Evolutionary conservation across 2,113 vertebrate species (phyloP), one percentile per base, ranked within the genome.

Genomic region (Entosphenus tridentatus): DNA sequence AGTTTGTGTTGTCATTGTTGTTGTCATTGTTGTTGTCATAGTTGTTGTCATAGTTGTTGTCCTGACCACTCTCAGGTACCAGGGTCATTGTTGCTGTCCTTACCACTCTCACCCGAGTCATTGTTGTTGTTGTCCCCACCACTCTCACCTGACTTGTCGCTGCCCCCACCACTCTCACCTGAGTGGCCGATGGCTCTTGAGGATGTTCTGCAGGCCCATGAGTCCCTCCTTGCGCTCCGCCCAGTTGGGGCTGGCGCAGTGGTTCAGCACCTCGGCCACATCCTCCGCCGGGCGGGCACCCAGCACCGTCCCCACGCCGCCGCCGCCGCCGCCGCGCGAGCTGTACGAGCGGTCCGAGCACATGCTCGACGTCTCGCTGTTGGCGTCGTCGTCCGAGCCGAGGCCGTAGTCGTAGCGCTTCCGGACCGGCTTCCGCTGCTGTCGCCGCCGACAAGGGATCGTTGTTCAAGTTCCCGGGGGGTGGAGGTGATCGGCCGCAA

Each of bases 231-330:
- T 98, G 77, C 93, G 85, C 76, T 98, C 93, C 2, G 90, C 90
- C 92, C 93, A 97, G 79, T 96, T 98, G 76, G 92, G 89, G 78
- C 90, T 96, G 72, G 92, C 93, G 16, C 93, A 98, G 79, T 93
- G 93, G 78, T 98, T 98, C 55, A 97, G 81, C 72, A 98, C 89
- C 78, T 97, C 93, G 0, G 92, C 93, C 72, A 97, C 93, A 1
- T 98, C 92, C 72, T 98, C 92, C 0, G 89, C 95, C 39, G 39
- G 39, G 39, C 39, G 39, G 39, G 39, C 39, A 39, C 39, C 39
- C 39, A 39, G 39, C 39, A 39, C 39, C 39, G 6, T 39, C 5
- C 39, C 39, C 39, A 39, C 1, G 39, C 39, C 39, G 39, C 92
- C 90, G 0, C 92, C 91, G n/a, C 92, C 85, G 1, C 93, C 92